phyloP scores from a whole-genome alignment of 2,888 invertebrate genomes.

The Phalera bucephala region DNA sequence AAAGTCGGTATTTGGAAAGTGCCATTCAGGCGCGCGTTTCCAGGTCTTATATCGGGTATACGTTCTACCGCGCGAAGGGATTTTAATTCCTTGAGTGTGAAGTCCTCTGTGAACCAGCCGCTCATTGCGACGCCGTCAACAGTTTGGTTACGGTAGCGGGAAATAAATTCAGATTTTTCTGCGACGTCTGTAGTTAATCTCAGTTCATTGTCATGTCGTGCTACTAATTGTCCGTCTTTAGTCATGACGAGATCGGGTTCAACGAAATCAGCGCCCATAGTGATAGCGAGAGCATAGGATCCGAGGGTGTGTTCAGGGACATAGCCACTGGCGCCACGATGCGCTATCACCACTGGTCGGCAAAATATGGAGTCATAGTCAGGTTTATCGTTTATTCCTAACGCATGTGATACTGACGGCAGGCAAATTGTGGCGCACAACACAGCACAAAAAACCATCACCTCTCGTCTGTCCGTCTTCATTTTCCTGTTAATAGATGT shows the following conservation, averaged over 20 bases:
- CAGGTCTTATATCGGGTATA: conserved; percentile 58
- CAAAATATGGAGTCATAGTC: conserved; percentile 41
- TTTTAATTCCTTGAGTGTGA: conserved; percentile 68
- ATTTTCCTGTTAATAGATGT: conserved; percentile 19
- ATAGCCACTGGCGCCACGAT: conserved; percentile 72
- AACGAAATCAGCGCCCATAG: conserved; percentile 70
- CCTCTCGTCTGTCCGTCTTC: conserved; percentile 10
- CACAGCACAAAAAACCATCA: conserved; percentile 5
- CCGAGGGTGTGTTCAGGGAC: conserved; percentile 73
- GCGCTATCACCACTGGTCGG: conserved; percentile 57
- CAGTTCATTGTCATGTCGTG: conserved; percentile 69
- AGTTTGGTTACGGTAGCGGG: conserved; percentile 51
- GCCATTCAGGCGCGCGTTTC: conserved; percentile 63
- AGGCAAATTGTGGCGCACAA: conserved; percentile 1
- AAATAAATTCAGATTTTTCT: conserved; percentile 52
- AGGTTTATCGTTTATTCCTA: not conserved
- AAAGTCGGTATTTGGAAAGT: conserved; percentile 61
- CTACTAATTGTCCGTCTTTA: conserved; percentile 59
- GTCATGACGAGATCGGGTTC: conserved; percentile 75
- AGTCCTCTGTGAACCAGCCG: conserved; percentile 75
- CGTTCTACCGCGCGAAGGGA: conserved; percentile 60
- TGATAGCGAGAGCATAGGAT: conserved; percentile 66
- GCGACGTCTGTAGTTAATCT: conserved; percentile 60
- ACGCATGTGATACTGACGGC: not conserved
- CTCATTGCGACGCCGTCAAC: conserved; percentile 49